Conservation (phyloP, 2,797 vertebrate species). For the Hemitrygon akajei region DNA sequence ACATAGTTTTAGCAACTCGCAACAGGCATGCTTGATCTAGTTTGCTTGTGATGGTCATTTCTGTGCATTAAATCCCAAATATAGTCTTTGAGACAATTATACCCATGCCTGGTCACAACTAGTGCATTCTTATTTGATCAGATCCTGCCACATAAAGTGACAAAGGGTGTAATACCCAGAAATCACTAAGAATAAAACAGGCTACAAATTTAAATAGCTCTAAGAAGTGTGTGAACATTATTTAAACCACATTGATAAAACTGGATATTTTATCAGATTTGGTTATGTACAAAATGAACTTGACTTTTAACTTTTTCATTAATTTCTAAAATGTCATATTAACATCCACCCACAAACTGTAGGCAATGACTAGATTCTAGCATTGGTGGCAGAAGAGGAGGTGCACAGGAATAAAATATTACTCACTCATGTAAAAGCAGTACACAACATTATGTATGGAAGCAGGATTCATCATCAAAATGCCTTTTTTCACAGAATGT, state of each 20-base stretch:
- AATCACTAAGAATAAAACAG: background rate
- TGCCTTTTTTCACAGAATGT: too few relatives aligned
- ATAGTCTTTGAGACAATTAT: background rate
- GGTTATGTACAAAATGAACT: background rate
- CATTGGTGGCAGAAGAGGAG: background rate
- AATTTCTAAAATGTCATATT: background rate
- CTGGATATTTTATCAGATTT: too few relatives aligned
- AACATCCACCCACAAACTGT: background rate
- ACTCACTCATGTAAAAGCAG: background rate
- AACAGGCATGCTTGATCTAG: background rate
- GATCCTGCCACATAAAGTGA: background rate
- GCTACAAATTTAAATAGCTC: background rate
- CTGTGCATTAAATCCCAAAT: too few relatives aligned
- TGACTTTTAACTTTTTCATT: background rate
- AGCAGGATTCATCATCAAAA: background rate
- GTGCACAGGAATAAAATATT: background rate
- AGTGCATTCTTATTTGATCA: background rate
- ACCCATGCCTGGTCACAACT: background rate
- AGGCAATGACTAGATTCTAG: background rate
- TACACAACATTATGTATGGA: background rate
- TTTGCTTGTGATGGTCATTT: background rate
- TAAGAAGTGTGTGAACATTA: too few relatives aligned
- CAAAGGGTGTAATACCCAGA: background rate
- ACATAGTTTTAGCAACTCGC: background rate
- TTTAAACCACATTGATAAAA: too few relatives aligned